Evolutionary conservation across 2,113 vertebrate genomes (phyloP), one percentile per base, ranked within the genome.

Genomic region (Zapornia atra): DNA sequence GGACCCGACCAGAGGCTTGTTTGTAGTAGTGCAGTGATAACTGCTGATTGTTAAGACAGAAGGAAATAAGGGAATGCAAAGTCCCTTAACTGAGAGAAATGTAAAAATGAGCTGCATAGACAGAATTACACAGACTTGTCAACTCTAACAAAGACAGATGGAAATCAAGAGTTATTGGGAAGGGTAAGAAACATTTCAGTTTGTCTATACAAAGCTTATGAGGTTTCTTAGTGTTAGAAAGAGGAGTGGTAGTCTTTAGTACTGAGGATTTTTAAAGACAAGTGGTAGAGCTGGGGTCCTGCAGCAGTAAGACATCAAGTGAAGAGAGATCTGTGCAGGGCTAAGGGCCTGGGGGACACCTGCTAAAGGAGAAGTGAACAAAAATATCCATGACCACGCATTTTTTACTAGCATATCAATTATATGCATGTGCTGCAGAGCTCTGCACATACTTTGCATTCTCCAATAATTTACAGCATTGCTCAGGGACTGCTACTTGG

Each of bases 291-390:
- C 48, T 11, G 31, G 73, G 79, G 50, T 36, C 60, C 42, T 84
- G 18, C 36, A 66, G 69, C 5, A 10, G 33, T 5, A 46, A 69
- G 59, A 44, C 0, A 0, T 5, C 40, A n/a, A 63, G n/a, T 34
- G 51, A 83, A 16, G 31, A 40, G 40, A 83, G 72, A 6, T 59
- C 50, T 72, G 21, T 53, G 46, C 66, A 90, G 73, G 66, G 25
- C 48, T 20, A 15, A 64, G 28, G 77, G 60, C 17, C 4, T 59
- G 20, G 28, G 42, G 22, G 25, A 15, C 16, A 25, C 28, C 44
- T 53, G 34, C 17, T 48, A n/a, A 90, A 44, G 34, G 70, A 85
- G 40, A 81, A 17, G 17, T 59, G 28, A 77, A 73, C 26, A 25
- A 89, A 91, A 89, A 56, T 33, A 36, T 15, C 25, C 46, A 15